phyloP scores from a whole-genome alignment of 2,888 invertebrate genomes.

The Scrobipalpa atriplicella region DNA sequence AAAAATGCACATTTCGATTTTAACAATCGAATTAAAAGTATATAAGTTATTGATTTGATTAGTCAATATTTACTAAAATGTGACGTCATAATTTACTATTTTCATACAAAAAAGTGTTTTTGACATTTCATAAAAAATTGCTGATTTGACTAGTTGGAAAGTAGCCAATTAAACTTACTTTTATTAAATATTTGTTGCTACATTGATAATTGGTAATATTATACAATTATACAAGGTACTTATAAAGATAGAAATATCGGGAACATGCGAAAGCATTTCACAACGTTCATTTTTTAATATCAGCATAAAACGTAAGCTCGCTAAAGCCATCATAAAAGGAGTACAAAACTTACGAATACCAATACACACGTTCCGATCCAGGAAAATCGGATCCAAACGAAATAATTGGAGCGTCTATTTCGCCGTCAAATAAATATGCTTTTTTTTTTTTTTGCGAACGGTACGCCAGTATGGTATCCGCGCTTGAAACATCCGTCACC shows the following conservation, averaged over 20 bases:
- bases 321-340: background rate
- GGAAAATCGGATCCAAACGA: constrained; percentile 29
- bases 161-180: too few species aligned
- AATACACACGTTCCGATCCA: background rate
- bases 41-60: too few species aligned
- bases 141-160: too few species aligned
- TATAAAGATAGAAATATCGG: background rate
- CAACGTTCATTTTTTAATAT: background rate
- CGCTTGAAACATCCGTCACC: constrained; percentile 7
- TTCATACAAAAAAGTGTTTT: too few species aligned
- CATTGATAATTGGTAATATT: too few species aligned
- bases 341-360: background rate
- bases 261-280: too few species aligned
- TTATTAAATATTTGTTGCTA: background rate
- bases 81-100: too few species aligned
- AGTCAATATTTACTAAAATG: too few species aligned
- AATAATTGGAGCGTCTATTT: constrained; percentile 31
- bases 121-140: too few species aligned
- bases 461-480: background rate
- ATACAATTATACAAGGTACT: too few species aligned
- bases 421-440: constrained; percentile 26
- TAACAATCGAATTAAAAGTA: too few species aligned
- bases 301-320: background rate
- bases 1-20: too few species aligned
- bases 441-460: constrained; percentile 21